Evolutionary conservation across 2,888 invertebrate genomes (phyloP).

Genomic region (Acanthoscelides obtectus): DNA sequence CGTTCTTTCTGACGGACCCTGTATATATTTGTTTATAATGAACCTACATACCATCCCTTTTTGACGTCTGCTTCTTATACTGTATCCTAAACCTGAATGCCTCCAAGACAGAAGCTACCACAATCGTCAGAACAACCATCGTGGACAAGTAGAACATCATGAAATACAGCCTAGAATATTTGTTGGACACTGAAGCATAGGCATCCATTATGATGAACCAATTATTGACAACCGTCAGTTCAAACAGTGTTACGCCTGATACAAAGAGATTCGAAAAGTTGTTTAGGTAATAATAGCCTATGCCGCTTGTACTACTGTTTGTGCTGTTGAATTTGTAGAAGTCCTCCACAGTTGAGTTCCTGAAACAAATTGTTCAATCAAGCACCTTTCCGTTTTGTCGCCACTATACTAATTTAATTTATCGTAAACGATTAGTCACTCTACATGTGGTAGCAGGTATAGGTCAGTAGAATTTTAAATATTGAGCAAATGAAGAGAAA

Average conservation of each 20-base stretch:
- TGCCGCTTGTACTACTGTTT: conserved; percentile 63
- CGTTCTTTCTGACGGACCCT: no score
- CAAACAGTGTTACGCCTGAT: conserved; percentile 80
- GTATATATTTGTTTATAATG: neutral
- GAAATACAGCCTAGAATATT: conserved; percentile 76
- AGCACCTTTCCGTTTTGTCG: no score
- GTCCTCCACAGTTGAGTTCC: conserved; percentile 79
- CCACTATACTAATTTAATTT: no score
- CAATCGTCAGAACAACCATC: conserved; percentile 87
- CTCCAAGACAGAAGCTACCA: conserved; percentile 84
- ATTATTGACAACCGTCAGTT: conserved; percentile 86
- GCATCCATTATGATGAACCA: conserved; percentile 93
- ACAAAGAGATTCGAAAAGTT: conserved; percentile 69
- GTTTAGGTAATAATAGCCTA: conserved; percentile 84
- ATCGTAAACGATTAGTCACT: no score
- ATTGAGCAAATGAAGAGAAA: no score
- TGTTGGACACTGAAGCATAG: conserved; percentile 62
- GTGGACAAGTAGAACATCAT: conserved; percentile 86
- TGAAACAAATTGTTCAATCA: no score
- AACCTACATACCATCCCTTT: conserved; percentile 60
- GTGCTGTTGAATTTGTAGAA: conserved; percentile 66
- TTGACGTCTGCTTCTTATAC: conserved; percentile 75
- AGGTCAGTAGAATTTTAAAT: no score
- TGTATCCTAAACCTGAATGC: conserved; percentile 85
- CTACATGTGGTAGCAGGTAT: no score